These are phyloP conservation scores for Tringa solitaria DNA, from an alignment of 2,113 vertebrate species.

Conservation along the genomic window DNA sequence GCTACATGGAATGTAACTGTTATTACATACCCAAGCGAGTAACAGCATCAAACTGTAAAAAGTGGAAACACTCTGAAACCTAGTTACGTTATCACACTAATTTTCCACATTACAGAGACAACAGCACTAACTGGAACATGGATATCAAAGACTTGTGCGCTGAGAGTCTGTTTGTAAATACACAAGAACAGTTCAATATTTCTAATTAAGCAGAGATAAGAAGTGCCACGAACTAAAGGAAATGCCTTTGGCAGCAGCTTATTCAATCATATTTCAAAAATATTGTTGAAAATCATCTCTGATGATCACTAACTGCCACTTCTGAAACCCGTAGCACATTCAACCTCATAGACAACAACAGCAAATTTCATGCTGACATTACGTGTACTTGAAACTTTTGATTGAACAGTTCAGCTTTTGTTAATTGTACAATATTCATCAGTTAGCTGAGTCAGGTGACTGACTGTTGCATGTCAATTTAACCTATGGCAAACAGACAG, in stretches of 20 bases:
- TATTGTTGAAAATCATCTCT: background rate
- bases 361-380: background rate
- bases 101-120: background rate
- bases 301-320: background rate
- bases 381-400: background rate
- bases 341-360: background rate
- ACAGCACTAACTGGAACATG: background rate
- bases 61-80: background rate
- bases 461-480: background rate
- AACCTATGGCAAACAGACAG: background rate
- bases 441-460: background rate
- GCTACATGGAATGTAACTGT: background rate
- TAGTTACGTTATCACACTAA: background rate
- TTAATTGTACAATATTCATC: background rate
- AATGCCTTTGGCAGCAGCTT: background rate
- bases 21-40: rapidly evolving
- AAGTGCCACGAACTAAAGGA: background rate
- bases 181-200: background rate
- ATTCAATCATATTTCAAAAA: background rate
- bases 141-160: rapidly evolving
- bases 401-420: background rate
- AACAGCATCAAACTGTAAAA: background rate
- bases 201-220: background rate
- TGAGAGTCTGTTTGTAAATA: background rate
- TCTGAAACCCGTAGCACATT: background rate